These are phyloP conservation scores for Nymphalis urticae DNA, from an alignment of 2,888 invertebrate genomes.

Conservation along the genomic window DNA sequence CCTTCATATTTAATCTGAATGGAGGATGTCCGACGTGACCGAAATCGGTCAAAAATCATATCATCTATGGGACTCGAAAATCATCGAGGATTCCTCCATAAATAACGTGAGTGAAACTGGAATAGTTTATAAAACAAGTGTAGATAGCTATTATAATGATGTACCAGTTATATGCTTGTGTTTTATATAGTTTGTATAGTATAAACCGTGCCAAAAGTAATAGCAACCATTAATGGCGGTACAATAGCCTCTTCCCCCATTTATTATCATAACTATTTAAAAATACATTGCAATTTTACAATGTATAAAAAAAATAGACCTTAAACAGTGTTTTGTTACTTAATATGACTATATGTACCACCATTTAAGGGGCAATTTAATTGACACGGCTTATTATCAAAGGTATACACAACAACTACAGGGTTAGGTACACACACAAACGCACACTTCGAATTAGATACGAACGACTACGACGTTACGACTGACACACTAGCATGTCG, in stretches of 20 bases:
- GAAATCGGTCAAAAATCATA: no score
- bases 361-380: background rate
- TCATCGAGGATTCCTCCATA: no score
- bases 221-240: background rate
- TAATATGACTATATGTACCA: background rate
- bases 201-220: background rate
- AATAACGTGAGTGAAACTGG: no score
- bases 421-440: slow-evolving; percentile 25
- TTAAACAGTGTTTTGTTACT: no score
- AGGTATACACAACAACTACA: slow-evolving; percentile 23
- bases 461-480: slow-evolving; percentile 21
- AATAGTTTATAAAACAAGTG: no score
- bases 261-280: no score
- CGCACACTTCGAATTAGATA: slow-evolving; percentile 20
- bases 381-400: slow-evolving; percentile 12
- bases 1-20: no score
- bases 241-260: background rate
- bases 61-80: no score
- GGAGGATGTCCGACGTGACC: no score
- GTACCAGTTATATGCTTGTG: background rate
- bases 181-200: slow-evolving; percentile 7
- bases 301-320: background rate
- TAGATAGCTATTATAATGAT: background rate
- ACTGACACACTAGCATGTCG: slow-evolving; percentile 18
- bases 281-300: background rate